These are phyloP conservation scores for Chloropsis cyanopogon DNA, from an alignment of 2,113 vertebrate species.

Conservation along the genomic window DNA sequence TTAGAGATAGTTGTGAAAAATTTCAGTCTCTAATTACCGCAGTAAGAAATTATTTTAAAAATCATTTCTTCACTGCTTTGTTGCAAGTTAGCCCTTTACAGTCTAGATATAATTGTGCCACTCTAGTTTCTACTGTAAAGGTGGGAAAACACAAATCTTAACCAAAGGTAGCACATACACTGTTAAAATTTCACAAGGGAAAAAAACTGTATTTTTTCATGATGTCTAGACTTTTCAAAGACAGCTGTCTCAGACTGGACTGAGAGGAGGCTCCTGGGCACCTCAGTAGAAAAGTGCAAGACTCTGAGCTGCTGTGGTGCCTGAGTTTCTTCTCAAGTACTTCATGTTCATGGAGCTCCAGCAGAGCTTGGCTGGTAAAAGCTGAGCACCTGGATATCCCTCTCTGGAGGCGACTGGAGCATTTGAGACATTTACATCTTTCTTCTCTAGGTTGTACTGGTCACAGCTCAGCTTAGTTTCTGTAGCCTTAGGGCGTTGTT, in stretches of 20 bases:
- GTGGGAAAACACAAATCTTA: background rate
- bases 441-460: background rate
- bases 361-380: background rate
- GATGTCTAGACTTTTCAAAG: background rate
- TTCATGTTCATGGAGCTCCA: background rate
- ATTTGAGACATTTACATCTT: background rate
- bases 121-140: background rate
- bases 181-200: background rate
- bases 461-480: background rate
- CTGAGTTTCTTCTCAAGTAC: background rate
- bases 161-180: background rate
- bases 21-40: background rate
- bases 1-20: background rate
- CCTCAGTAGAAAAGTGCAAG: background rate
- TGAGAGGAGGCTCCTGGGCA: background rate
- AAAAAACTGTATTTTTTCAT: background rate
- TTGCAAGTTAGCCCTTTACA: background rate
- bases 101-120: background rate
- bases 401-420: background rate
- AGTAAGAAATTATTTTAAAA: background rate
- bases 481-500: background rate
- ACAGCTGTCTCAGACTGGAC: background rate
- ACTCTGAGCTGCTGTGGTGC: background rate
- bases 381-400: background rate
- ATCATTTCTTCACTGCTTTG: background rate